These are phyloP conservation scores for Aspidiotus rigidus DNA, from an alignment of 2,888 invertebrate genomes.

Conservation along the genomic window DNA sequence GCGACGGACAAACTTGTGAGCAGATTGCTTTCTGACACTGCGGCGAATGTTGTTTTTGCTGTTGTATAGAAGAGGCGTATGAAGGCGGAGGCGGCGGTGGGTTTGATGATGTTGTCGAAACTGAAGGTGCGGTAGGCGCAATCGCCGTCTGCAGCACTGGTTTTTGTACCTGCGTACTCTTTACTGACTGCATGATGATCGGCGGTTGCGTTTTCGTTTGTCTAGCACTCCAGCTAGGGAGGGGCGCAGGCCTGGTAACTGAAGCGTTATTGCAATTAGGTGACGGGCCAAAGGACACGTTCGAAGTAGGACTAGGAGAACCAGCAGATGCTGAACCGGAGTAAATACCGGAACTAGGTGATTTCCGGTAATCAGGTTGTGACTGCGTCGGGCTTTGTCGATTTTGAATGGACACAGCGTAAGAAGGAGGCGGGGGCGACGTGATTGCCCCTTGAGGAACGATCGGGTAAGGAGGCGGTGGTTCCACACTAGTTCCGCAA, in stretches of 20 bases:
- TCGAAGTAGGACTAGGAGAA: constrained; percentile 70
- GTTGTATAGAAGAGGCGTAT: constrained; percentile 70
- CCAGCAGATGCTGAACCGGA: constrained; percentile 74
- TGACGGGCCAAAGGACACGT: constrained; percentile 46
- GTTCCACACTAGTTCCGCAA: constrained; percentile 53
- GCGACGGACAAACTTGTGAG: constrained; percentile 41
- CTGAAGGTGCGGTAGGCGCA: constrained; percentile 72
- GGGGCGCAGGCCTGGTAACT: constrained; percentile 66
- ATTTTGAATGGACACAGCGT: constrained; percentile 75
- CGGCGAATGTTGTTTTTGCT: constrained; percentile 64
- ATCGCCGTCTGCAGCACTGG: constrained; percentile 90
- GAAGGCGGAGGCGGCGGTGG: constrained; percentile 65
- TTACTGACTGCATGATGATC: constrained; percentile 93
- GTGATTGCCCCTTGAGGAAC: constrained; percentile 50
- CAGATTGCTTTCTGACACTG: constrained; percentile 44
- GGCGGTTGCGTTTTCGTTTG: constrained; percentile 86
- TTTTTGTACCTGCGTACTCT: constrained; percentile 90
- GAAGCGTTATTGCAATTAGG: constrained; percentile 51
- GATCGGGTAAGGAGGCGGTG: constrained; percentile 60
- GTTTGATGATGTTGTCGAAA: constrained; percentile 56
- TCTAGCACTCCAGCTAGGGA: constrained; percentile 73
- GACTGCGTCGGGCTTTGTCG: constrained; percentile 74
- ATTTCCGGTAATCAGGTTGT: constrained; percentile 69
- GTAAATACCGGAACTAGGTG: constrained; percentile 77
- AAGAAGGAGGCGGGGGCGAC: constrained; percentile 72